Percentiles rank a stretch among this genome's conserved stretches.
Conservation (phyloP, 64 coral and sea anemone genomes). For the Orbicella faveolata region DNA sequence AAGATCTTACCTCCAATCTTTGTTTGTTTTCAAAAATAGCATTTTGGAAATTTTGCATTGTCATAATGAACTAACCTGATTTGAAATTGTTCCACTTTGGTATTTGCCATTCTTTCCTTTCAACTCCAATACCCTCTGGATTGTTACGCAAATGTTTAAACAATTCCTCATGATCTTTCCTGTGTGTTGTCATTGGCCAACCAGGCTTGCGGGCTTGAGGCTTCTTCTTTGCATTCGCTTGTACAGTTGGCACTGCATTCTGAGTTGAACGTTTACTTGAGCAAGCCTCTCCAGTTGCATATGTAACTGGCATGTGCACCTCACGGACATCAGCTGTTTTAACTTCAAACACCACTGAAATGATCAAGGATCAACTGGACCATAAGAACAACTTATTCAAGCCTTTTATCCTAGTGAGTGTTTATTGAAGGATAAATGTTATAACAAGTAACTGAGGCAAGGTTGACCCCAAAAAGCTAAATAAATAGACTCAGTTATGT, state of each 20-base stretch:
- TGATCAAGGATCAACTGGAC: slow-evolving; percentile 54
- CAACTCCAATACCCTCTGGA: slow-evolving; percentile 14
- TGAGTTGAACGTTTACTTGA: slow-evolving; percentile 35
- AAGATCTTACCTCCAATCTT: neutral
- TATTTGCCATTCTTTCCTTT: slow-evolving; percentile 57
- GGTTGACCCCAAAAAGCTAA: no score
- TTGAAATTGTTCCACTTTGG: slow-evolving; percentile 66
- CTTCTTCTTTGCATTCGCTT: slow-evolving; percentile 40
- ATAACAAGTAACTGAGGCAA: no score
- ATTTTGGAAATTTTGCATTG: slow-evolving; percentile 12
- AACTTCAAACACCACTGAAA: slow-evolving; percentile 58
- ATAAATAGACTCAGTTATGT: no score
- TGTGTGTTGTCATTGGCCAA: slow-evolving; percentile 69
- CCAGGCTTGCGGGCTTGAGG: slow-evolving; percentile 31
- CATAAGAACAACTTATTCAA: slow-evolving; percentile 51
- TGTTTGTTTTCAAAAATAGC: slow-evolving; percentile 31
- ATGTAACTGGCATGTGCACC: slow-evolving; percentile 36
- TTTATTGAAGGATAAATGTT: neutral
- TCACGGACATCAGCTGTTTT: slow-evolving; percentile 40
- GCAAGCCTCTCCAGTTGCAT: slow-evolving; percentile 47
- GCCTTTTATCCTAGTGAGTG: slow-evolving; percentile 50
- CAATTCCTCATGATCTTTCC: slow-evolving; percentile 68
- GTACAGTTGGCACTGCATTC: slow-evolving; percentile 46
- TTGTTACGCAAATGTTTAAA: slow-evolving; percentile 52
- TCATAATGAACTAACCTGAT: slow-evolving; percentile 55